phyloP scores from a whole-genome alignment of 2,797 vertebrate species.

The Pangasius mekongensis region DNA sequence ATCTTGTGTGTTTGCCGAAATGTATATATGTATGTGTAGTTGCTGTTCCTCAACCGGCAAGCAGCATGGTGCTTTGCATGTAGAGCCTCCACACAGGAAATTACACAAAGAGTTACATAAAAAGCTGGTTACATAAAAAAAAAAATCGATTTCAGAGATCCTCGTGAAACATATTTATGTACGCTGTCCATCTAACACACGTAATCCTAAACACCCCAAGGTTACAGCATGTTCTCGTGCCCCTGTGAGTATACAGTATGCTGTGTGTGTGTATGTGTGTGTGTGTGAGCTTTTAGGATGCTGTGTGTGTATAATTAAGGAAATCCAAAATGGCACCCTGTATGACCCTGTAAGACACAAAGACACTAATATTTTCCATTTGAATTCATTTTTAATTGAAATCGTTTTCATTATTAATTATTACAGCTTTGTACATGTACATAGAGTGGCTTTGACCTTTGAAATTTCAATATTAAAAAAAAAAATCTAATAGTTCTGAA shows the following conservation, averaged over 20 bases:
- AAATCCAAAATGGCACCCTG: too few species aligned
- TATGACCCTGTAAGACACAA: too few species aligned
- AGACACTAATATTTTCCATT: too few species aligned
- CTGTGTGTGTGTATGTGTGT: neutral
- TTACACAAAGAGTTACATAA: slow-evolving; percentile 8
- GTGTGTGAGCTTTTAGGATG: neutral
- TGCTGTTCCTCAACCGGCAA: neutral
- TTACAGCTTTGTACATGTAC: too few species aligned
- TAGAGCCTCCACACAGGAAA: neutral
- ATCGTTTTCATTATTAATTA: too few species aligned
- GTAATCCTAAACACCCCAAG: neutral
- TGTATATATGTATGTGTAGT: neutral
- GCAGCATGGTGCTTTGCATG: neutral
- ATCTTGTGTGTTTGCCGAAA: too few species aligned
- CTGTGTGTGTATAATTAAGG: too few species aligned
- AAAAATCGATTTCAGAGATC: slow-evolving; percentile 4
- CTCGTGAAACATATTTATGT: neutral
- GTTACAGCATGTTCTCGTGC: neutral
- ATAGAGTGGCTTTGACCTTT: too few species aligned
- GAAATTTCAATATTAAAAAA: too few species aligned
- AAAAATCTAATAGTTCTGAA: too few species aligned
- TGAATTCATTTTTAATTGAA: too few species aligned
- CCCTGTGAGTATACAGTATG: neutral
- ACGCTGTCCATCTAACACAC: neutral
- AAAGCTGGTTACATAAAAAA: neutral